Conservation (phyloP, 2,113 vertebrate genomes). For the Macrotus californicus region DNA sequence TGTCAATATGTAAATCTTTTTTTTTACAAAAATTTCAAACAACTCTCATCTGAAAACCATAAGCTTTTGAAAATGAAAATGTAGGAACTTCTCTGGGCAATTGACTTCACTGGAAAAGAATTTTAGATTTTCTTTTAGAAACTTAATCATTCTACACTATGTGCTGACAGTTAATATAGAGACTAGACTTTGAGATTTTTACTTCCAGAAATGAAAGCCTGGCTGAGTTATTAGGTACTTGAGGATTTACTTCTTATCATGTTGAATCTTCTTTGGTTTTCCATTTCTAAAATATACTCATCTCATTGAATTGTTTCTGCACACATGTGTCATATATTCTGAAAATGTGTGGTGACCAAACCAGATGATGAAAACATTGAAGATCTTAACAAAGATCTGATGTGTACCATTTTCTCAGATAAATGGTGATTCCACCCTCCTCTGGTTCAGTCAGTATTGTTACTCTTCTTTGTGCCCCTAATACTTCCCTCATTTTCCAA, state of each 20-base stretch:
- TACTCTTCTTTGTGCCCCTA: background rate
- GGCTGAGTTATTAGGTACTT: slow-evolving; percentile 39
- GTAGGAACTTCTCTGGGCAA: background rate
- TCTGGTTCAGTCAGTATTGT: background rate
- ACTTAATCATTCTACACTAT: slow-evolving; percentile 57
- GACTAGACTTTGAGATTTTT: slow-evolving; percentile 33
- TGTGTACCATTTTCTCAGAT: background rate
- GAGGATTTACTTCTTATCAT: background rate
- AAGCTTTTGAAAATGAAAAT: slow-evolving; percentile 69
- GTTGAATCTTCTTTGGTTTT: background rate
- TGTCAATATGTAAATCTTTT: slow-evolving; percentile 62
- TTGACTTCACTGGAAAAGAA: slow-evolving; percentile 70
- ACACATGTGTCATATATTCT: background rate
- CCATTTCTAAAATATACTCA: background rate
- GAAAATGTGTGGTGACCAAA: background rate
- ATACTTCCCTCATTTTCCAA: background rate
- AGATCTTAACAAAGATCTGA: background rate
- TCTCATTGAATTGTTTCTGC: background rate
- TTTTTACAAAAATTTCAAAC: slow-evolving; percentile 49
- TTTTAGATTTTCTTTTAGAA: slow-evolving; percentile 36
- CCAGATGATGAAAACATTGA: background rate
- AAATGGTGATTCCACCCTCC: background rate
- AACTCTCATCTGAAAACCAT: slow-evolving; percentile 58
- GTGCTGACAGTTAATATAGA: slow-evolving; percentile 49
- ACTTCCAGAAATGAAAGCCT: background rate